These are phyloP conservation scores for Microplitis mediator DNA, from an alignment of 1,140 invertebrate species.

Conservation along the genomic window DNA sequence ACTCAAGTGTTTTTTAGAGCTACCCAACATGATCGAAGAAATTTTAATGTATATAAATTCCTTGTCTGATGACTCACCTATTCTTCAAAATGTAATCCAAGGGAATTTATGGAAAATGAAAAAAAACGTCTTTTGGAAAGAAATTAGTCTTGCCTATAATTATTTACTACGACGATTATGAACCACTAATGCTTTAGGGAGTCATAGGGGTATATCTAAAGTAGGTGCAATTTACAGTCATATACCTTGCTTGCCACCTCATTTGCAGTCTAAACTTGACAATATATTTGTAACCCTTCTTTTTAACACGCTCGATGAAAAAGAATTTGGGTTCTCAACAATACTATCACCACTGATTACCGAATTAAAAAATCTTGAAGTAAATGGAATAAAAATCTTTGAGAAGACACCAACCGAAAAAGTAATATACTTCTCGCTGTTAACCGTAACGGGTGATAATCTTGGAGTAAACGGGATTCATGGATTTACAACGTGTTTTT, in stretches of 20 bases:
- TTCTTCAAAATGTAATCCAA: not conserved
- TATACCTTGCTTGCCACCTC: slow-evolving; percentile 1
- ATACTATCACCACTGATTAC: not conserved
- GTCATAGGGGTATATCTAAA: not conserved
- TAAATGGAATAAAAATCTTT: not conserved
- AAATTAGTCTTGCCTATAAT: not conserved
- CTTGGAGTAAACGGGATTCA: not conserved
- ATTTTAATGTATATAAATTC: slow-evolving; percentile 1
- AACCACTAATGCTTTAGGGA: no score
- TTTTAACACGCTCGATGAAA: not conserved
- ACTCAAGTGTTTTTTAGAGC: slow-evolving; percentile 8
- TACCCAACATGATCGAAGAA: slow-evolving; percentile 9
- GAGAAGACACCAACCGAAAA: not conserved
- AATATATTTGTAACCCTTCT: not conserved
- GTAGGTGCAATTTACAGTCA: not conserved
- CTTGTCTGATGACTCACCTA: not conserved
- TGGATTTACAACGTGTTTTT: slow-evolving; percentile 9
- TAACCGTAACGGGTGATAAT: not conserved
- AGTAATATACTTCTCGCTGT: not conserved
- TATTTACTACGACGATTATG: no score
- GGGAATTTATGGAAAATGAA: not conserved
- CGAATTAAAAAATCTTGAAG: not conserved
- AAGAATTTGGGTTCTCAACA: no score
- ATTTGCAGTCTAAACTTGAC: not conserved
- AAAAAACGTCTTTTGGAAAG: not conserved